phyloP scores from a whole-genome alignment of 2,888 invertebrate species.

The Luperina nickerlii region DNA sequence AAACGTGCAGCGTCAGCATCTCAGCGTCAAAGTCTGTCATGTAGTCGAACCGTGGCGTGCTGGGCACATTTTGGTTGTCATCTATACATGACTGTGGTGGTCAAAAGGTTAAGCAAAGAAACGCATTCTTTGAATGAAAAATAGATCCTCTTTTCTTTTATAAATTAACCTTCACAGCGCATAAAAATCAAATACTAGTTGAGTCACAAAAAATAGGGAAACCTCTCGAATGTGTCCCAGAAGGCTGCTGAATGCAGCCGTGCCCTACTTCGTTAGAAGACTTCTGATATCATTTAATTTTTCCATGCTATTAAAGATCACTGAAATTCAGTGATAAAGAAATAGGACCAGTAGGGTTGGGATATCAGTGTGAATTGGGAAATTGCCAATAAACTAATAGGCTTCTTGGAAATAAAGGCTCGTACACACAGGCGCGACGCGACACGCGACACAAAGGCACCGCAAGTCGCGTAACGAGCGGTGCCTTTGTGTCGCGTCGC shows the following conservation, averaged over 20 bases:
- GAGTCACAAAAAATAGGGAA: constrained; percentile 47
- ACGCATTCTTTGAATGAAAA: not conserved
- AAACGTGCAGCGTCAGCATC: no score
- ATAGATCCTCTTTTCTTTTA: no score
- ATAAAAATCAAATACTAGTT: constrained; percentile 37
- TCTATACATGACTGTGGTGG: no score
- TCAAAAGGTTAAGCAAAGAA: no score
- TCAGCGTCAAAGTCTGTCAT: no score
- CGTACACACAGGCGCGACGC: no score
- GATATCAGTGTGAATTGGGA: not conserved
- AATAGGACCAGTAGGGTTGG: not conserved
- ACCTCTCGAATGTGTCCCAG: constrained; percentile 19
- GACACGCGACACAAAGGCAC: no score
- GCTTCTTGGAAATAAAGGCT: not conserved
- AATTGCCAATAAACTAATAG: not conserved
- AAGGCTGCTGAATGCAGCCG: constrained; percentile 40
- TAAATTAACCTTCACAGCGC: not conserved
- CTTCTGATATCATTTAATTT: constrained; percentile 36
- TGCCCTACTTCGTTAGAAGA: constrained; percentile 9
- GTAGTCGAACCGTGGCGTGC: no score
- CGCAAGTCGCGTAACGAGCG: no score
- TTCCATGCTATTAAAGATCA: constrained; percentile 21
- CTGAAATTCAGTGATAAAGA: constrained; percentile 25
- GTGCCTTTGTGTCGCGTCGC: no score
- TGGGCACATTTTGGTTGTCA: no score